Evolutionary conservation across 2,797 vertebrate genomes (phyloP).

Genomic region (Myoxocephalus aenaeus): DNA sequence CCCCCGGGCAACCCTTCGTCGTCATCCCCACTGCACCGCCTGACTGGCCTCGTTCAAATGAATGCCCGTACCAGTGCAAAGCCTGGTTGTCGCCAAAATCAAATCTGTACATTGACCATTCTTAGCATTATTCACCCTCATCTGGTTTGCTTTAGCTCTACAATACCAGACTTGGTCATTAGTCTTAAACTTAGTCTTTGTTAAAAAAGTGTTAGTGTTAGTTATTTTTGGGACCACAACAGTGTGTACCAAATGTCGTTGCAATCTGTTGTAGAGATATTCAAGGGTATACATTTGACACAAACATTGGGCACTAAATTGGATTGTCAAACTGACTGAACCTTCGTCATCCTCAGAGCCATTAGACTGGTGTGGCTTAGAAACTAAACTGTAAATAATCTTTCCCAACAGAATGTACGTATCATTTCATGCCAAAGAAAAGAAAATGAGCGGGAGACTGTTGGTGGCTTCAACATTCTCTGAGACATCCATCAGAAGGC

Average conservation of each 20-base stretch:
- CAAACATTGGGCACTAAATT: background rate
- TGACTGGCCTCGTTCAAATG: background rate
- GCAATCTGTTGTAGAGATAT: background rate
- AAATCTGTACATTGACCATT: background rate
- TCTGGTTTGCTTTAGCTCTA: background rate
- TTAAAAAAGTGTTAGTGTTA: background rate
- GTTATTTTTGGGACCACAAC: background rate
- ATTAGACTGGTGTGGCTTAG: background rate
- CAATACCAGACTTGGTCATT: background rate
- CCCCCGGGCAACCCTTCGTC: background rate
- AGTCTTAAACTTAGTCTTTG: background rate
- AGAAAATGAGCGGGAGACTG: conserved; percentile 21
- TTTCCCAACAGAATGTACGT: conserved; percentile 3
- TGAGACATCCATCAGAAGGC: conserved; percentile 61
- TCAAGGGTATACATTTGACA: background rate
- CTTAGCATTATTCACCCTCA: background rate
- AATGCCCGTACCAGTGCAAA: background rate
- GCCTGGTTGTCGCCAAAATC: background rate
- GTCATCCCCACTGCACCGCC: background rate
- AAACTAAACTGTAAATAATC: conserved; percentile 28
- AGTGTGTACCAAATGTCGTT: background rate
- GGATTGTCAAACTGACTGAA: background rate
- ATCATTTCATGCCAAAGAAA: conserved; percentile 27
- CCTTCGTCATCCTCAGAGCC: background rate
- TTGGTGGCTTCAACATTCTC: conserved; percentile 53